These are phyloP conservation scores for Monochamus saltuarius DNA, from an alignment of 1,140 invertebrate genomes.

Conservation along the genomic window DNA sequence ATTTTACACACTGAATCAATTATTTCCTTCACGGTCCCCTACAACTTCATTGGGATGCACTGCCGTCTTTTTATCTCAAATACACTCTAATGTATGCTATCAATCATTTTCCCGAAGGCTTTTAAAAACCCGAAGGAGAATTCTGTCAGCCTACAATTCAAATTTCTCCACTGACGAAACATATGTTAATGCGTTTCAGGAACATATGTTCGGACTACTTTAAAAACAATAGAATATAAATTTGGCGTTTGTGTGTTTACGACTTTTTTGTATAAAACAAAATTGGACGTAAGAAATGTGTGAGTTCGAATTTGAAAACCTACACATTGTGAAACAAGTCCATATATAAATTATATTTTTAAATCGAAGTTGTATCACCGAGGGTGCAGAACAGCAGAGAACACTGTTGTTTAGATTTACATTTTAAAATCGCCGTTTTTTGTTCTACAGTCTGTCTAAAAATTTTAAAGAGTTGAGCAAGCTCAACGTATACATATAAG, in stretches of 20 bases:
- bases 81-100: too few species aligned
- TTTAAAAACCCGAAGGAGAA: too few species aligned
- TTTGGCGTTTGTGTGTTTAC: background rate
- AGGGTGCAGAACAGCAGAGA: background rate
- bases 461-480: background rate
- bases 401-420: background rate
- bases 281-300: background rate
- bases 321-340: background rate
- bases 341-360: constrained; percentile 15
- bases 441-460: background rate
- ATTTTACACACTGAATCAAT: too few species aligned
- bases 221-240: constrained; percentile 10
- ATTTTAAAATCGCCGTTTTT: background rate
- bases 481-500: background rate
- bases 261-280: constrained; percentile 11
- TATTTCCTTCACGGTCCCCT: too few species aligned
- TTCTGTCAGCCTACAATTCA: background rate
- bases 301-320: background rate
- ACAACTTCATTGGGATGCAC: too few species aligned
- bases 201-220: constrained; percentile 9
- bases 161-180: constrained; percentile 9
- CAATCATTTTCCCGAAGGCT: too few species aligned
- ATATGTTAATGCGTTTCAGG: constrained; percentile 12
- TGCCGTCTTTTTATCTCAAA: too few species aligned
- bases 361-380: background rate